A percentile compares a stretch with the other conserved stretches of the same genome.
Conservation (phyloP, 92 coral and sea anemone genomes). For the Paramuricea clavata region DNA sequence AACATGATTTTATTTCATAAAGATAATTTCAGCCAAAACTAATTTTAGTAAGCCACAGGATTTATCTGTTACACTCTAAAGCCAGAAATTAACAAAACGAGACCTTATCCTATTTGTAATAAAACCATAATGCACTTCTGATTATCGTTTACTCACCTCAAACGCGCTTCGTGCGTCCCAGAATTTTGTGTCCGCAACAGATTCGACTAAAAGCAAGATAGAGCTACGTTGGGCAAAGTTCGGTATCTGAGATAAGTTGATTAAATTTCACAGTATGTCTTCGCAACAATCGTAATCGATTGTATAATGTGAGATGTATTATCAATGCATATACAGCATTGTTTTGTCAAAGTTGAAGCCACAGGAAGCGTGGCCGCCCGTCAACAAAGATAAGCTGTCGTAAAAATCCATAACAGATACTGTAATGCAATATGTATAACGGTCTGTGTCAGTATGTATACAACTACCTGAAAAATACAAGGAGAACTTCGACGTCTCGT, state of each 20-base stretch:
- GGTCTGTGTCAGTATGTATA: no score
- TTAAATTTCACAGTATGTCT: slow-evolving; percentile 20
- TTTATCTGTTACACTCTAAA: background rate
- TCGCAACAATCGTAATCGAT: background rate
- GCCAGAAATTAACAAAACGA: background rate
- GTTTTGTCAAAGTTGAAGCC: background rate
- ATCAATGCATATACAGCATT: background rate
- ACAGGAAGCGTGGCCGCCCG: background rate
- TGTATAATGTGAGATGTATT: background rate
- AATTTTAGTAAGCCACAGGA: background rate
- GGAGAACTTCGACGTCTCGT: no score
- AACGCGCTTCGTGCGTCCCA: background rate
- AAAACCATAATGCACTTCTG: background rate
- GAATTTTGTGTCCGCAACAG: background rate
- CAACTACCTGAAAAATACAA: no score
- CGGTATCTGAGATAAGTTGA: background rate
- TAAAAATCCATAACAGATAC: no score
- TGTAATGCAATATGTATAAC: no score
- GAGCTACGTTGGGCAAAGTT: background rate
- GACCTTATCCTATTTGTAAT: background rate
- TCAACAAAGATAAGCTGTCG: no score
- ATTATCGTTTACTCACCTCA: background rate
- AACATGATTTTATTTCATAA: background rate
- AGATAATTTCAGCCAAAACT: background rate
- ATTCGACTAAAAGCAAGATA: background rate